Percentiles rank a stretch among this genome's conserved stretches.
These are phyloP conservation scores for Ctenosaura bakeri DNA, from an alignment of 2,797 vertebrate species.

Conservation along the genomic window DNA sequence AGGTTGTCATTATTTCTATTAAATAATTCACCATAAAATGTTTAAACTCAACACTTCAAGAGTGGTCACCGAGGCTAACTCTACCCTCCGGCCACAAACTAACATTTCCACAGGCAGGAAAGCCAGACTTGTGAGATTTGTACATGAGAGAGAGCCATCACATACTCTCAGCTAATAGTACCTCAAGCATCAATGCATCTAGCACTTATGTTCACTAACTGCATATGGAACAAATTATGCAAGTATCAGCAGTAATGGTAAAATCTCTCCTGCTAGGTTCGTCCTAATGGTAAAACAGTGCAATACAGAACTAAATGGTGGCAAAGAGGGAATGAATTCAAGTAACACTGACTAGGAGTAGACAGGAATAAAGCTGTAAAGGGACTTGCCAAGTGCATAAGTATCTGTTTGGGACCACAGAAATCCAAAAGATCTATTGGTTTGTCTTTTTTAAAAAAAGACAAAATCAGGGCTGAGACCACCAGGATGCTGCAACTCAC, in stretches of 20 bases:
- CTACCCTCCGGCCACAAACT: no score
- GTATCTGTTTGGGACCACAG: background rate
- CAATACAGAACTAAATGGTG: background rate
- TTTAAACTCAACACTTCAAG: background rate
- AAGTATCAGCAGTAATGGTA: background rate
- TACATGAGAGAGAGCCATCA: background rate
- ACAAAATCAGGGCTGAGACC: background rate
- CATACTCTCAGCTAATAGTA: background rate
- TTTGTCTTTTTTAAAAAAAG: background rate
- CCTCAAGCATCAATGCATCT: background rate
- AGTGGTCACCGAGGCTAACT: background rate
- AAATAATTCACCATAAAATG: background rate
- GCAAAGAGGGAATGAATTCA: background rate
- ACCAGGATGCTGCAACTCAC: background rate
- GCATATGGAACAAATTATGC: background rate
- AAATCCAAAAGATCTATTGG: background rate
- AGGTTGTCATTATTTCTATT: background rate
- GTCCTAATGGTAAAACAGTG: background rate
- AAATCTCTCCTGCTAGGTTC: background rate
- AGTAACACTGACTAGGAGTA: background rate
- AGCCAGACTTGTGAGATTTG: background rate
- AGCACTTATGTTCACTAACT: background rate
- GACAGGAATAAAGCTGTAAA: background rate
- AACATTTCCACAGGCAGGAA: background rate
- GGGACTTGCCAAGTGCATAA: background rate